These are phyloP conservation scores for Mirza zaza DNA, from an alignment of 2,113 vertebrate species.

Conservation along the genomic window DNA sequence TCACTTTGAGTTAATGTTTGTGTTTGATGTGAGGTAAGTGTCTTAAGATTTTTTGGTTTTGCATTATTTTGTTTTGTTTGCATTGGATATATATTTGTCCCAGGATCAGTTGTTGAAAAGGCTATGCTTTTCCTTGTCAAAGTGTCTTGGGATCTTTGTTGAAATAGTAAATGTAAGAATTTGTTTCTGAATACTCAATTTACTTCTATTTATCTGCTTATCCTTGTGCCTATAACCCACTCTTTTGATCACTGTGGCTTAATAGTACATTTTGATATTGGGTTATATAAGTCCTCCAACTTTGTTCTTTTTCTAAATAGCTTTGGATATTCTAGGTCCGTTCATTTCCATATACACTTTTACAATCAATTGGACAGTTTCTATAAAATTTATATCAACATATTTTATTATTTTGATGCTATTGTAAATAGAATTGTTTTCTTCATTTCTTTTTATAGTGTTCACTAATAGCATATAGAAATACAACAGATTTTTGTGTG, in stretches of 20 bases:
- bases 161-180: neutral
- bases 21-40: neutral
- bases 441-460: neutral
- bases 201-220: neutral
- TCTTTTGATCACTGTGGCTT: neutral
- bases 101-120: neutral
- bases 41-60: neutral
- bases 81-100: neutral
- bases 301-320: neutral
- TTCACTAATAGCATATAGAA: neutral
- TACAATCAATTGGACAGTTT: neutral
- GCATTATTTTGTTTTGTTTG: neutral
- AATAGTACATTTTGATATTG: neutral
- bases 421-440: neutral
- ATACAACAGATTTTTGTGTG: neutral
- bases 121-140: neutral
- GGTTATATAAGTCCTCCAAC: neutral
- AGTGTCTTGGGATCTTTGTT: constrained; percentile 3
- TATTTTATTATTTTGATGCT: neutral
- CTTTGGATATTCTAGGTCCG: neutral
- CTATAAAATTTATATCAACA: neutral
- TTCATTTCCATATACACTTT: neutral
- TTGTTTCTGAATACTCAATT: neutral
- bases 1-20: neutral
- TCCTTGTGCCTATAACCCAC: neutral